Base-by-base conservation (phyloP, 2,888 invertebrate species). In the Ptychoptera contaminata region DNA sequence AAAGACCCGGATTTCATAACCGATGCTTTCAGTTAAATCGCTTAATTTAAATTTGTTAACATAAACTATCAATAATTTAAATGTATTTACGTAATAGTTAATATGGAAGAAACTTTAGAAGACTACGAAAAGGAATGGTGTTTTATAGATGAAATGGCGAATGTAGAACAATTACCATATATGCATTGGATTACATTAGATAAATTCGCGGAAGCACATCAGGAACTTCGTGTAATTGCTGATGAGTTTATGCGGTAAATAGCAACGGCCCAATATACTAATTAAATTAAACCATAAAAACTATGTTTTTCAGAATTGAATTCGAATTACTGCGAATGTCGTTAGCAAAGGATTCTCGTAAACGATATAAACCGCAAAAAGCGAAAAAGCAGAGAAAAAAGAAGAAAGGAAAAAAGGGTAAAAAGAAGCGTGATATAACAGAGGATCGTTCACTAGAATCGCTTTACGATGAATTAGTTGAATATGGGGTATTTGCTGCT, bases 381-480 rank as follows among this genome's bases (percentile, higher is more conserved):
- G 39, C 31, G 8, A 58, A 56, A 23, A 56, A 56, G 1, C 45
- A 49, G 29, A 56, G 52, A 43, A 31, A 46, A 2, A 58, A 56
- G 42, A 45, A 48, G 30, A 49, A 46, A 32, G 43, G 46, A 9
- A 46, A 46, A n/a, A 57, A 55, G 39, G 43, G 32, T 0, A 65
- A n/a, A n/a, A n/a, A n/a, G n/a, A n/a, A n/a, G n/a, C n/a, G n/a
- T n/a, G 81, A 81, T 59, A 45, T 56, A 7, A 77, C 79, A 2
- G 73, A 63, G 2, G 70, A 77, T 53, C 64, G 76, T 50, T 63
- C 70, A 1, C 61, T 70, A 2, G 74, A 76, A 50, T 77, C 79
- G 8, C 59, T 83, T 15, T 82, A 77, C 54, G 70, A 78, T 53
- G 82, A 84, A 59, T 63, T 86, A 16, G 48, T 52, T 46, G 52